A percentile compares a stretch with the other conserved stretches of the same genome.
These are phyloP conservation scores for Clarias batrachus DNA, from an alignment of 2,113 vertebrate genomes.

Conservation along the genomic window DNA sequence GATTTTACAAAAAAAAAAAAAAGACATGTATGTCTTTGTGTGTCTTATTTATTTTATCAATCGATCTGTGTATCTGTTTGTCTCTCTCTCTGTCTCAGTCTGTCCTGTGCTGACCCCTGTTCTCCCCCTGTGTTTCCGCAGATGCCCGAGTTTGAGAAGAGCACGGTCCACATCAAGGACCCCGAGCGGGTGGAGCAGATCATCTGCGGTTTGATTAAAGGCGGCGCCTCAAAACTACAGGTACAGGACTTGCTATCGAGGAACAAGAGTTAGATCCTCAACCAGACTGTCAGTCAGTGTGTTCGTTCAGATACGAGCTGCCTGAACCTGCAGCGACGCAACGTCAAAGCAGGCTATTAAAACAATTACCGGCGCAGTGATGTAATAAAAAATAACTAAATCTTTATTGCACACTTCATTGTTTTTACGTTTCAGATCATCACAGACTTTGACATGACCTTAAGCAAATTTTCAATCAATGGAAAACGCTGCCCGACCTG, in stretches of 20 bases:
- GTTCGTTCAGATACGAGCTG: neutral
- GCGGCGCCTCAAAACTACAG: conserved; percentile 93
- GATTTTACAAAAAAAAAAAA: neutral
- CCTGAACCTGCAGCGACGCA: neutral
- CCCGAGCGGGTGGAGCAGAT: conserved; percentile 91
- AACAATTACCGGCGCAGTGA: neutral
- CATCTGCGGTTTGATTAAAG: conserved; percentile 94
- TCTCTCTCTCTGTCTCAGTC: too few relatives aligned
- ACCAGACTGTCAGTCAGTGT: neutral
- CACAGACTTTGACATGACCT: conserved; percentile 99
- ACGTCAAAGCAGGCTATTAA: neutral
- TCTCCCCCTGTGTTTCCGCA: conserved; percentile 51
- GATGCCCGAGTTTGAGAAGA: conserved; percentile 98
- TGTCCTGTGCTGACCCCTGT: too few relatives aligned
- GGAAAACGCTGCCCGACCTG: conserved; percentile 92
- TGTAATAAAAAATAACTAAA: too few relatives aligned
- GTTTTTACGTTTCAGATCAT: conserved; percentile 78
- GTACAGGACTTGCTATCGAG: conserved; percentile 61
- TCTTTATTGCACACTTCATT: too few relatives aligned
- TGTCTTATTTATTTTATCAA: too few relatives aligned
- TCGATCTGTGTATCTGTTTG: neutral
- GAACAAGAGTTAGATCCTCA: neutral
- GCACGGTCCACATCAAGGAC: conserved; percentile 89
- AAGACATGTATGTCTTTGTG: neutral
- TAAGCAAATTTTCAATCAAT: conserved; percentile 91